These are phyloP conservation scores for Syncerus caffer DNA, from an alignment of 2,797 vertebrate genomes.

Conservation along the genomic window DNA sequence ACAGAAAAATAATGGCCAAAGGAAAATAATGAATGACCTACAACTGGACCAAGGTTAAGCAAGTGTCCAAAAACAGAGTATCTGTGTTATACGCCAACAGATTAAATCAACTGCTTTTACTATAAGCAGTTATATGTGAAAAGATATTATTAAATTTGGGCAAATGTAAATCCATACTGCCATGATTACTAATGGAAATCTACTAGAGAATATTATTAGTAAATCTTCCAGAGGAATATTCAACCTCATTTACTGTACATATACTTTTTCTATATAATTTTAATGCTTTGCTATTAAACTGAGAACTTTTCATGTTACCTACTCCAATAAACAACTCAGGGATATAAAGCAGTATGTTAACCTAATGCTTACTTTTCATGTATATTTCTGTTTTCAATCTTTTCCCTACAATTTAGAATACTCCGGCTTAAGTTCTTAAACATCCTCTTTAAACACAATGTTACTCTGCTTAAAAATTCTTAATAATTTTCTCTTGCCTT, in stretches of 20 bases:
- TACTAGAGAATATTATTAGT: conserved; percentile 19
- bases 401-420: not conserved
- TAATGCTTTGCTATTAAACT: conserved; percentile 41
- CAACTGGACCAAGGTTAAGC: not conserved
- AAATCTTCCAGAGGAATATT: conserved; percentile 35
- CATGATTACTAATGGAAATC: conserved; percentile 38
- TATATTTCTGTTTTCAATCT: not conserved
- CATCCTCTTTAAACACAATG: not conserved
- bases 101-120: not conserved
- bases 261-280: conserved; percentile 33
- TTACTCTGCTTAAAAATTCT: conserved; percentile 38
- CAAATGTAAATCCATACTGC: conserved; percentile 29
- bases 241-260: conserved; percentile 14
- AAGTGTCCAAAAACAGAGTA: conserved; percentile 28
- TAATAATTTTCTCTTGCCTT: conserved; percentile 36
- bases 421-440: conserved; percentile 2
- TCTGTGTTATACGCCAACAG: not conserved
- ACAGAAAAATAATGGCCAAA: conserved; percentile 33
- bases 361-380: conserved; percentile 37
- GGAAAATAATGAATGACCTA: not conserved
- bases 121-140: conserved; percentile 8
- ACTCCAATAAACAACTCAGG: conserved; percentile 24
- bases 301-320: not conserved
- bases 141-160: conserved; percentile 23
- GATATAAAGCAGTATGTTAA: conserved; percentile 21